Base-by-base conservation (phyloP, 2,888 invertebrate genomes). In the Aromia moschata region DNA sequence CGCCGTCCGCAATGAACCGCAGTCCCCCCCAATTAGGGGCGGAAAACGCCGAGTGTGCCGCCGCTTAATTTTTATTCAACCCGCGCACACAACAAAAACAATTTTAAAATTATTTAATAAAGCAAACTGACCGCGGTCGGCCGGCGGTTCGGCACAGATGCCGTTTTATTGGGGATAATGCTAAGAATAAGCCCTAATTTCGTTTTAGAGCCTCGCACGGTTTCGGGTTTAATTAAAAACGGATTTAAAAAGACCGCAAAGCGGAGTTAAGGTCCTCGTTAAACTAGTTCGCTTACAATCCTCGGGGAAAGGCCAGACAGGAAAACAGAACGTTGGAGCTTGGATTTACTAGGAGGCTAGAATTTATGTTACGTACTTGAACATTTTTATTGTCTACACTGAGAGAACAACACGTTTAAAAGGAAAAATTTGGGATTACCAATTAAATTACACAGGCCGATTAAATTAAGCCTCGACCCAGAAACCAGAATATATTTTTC, bases 171-270 rank as follows among this genome's bases (percentile, higher is more conserved):
- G 12, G 41, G 41, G 41, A 52, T 52, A 52, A 52, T 37, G 40
- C 20, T 46, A 46, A 40, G 37, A 38, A 30, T 51, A 25, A 45
- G 25, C 54, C 36, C 40, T 47, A 56, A 47, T 56, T 47, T 41
- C 17, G 38, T 51, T 44, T 15, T 31, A 4, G 12, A 41, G 51
- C 51, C 31, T n/a, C 14, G 30, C 43, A 51, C 51, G 49, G 51
- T 51, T 51, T 37, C n/a, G 30, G 30, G 10, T 44, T 57, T 43
- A 51, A 57, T 57, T 57, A 45, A 51, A 52, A 45, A 37, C 36
- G 43, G 51, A 51, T 51, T 57, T 44, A 38, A 46, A 52, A 51
- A 43, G 20, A 41, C 43, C 30, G 51, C 33, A 49, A 41, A 57
- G 41, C 33, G 38, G 15, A 17, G 15, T 30, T 33, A 25, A 36